phyloP scores from a whole-genome alignment of 2,113 vertebrate species.

The Percopsis transmontana region DNA sequence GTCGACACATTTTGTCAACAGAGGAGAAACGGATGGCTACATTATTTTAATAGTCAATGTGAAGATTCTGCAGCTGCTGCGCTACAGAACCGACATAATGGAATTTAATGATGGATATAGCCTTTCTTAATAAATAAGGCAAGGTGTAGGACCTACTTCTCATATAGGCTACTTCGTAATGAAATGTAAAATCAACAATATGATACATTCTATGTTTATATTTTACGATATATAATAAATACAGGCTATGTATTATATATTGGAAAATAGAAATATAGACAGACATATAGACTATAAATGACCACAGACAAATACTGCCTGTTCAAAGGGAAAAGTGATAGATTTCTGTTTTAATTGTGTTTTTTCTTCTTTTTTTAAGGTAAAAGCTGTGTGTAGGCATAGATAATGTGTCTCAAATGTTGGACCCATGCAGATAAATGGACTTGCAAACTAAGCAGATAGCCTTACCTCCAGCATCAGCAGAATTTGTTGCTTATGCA shows the following conservation, averaged over 20 bases:
- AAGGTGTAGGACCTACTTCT: slow-evolving; percentile 69
- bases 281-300: no score
- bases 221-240: no score
- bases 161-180: slow-evolving; percentile 36
- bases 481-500: neutral
- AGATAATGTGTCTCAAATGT: neutral
- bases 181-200: slow-evolving; percentile 22
- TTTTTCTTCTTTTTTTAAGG: no score
- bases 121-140: slow-evolving; percentile 67
- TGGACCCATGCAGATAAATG: neutral
- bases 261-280: no score
- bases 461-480: neutral
- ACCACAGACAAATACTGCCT: no score
- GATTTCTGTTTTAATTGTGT: no score
- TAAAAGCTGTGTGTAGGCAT: neutral
- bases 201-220: no score
- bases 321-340: no score
- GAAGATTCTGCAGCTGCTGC: slow-evolving; percentile 26
- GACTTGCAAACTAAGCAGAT: neutral
- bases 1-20: slow-evolving; percentile 30
- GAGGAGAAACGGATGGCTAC: neutral
- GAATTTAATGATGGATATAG: slow-evolving; percentile 58
- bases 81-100: slow-evolving; percentile 48
- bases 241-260: no score
- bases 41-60: slow-evolving; percentile 12